Conservation (phyloP, 2,797 vertebrate genomes). For the Enteromius afrohamiltoni region DNA sequence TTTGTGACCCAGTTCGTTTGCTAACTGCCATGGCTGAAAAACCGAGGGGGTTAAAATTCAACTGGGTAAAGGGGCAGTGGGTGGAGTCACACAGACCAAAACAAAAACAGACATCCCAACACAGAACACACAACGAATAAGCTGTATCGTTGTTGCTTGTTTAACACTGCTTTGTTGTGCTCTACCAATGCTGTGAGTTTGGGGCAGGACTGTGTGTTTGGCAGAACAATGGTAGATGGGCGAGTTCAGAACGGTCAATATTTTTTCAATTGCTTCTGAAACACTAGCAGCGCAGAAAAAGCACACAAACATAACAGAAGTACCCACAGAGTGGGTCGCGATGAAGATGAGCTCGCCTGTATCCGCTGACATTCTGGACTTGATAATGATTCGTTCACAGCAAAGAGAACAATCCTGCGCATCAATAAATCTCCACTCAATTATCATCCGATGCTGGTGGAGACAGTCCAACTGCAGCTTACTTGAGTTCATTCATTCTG, state of each 20-base stretch:
- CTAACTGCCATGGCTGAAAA: not conserved
- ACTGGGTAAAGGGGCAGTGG: not conserved
- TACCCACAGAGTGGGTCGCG: not conserved
- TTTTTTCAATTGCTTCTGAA: not conserved
- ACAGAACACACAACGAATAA: not conserved
- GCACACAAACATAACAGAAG: not conserved
- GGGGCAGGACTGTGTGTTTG: not conserved
- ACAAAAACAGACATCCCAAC: not conserved
- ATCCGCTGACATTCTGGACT: constrained; percentile 15
- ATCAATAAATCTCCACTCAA: constrained; percentile 73
- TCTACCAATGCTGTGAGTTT: not conserved
- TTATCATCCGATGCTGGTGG: constrained; percentile 62
- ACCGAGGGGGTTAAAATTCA: not conserved
- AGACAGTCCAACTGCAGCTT: constrained; percentile 66
- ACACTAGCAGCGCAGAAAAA: not conserved
- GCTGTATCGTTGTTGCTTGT: not conserved
- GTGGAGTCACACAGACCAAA: not conserved
- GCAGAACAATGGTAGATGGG: not conserved
- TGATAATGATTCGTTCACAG: constrained; percentile 12
- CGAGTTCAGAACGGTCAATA: not conserved
- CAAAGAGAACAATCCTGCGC: constrained; percentile 48
- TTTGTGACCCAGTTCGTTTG: not conserved
- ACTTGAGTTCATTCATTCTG: constrained; percentile 68
- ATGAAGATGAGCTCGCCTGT: not conserved
- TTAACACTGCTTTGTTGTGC: not conserved